Percentiles rank a stretch among this genome's conserved stretches.
These are phyloP conservation scores for Nesospiza acunhae DNA, from an alignment of 2,113 vertebrate species.

Conservation along the genomic window DNA sequence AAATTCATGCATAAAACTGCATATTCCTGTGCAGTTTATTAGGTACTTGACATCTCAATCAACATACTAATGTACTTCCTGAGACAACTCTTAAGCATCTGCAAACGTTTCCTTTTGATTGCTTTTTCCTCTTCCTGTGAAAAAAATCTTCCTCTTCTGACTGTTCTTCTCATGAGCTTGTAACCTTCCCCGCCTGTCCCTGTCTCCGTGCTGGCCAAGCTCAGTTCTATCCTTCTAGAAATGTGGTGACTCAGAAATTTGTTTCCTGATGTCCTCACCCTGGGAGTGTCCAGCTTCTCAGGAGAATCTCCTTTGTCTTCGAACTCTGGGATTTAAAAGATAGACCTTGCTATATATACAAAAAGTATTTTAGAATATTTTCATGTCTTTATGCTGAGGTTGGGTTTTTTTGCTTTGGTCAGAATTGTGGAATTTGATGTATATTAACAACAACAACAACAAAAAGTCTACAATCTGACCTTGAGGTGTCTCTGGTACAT, in stretches of 20 bases:
- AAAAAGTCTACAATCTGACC: background rate
- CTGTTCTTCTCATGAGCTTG: background rate
- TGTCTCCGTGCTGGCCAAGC: background rate
- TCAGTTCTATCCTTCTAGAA: background rate
- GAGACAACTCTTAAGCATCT: background rate
- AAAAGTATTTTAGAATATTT: background rate
- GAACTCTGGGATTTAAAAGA: background rate
- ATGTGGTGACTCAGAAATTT: background rate
- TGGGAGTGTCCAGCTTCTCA: background rate
- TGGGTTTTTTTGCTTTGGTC: background rate
- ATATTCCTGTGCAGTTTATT: constrained; percentile 28
- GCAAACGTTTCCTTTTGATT: constrained; percentile 8
- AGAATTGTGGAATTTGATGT: background rate
- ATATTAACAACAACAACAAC: background rate
- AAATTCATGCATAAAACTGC: constrained; percentile 7
- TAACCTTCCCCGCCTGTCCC: background rate
- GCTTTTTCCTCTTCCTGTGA: background rate
- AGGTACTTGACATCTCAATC: constrained; percentile 38
- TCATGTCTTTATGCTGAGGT: background rate
- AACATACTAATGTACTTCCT: constrained; percentile 22
- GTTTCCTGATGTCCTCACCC: background rate
- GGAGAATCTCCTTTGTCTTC: background rate
- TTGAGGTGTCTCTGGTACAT: background rate
- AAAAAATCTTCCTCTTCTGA: background rate
- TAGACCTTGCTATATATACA: background rate